Evolutionary conservation across 53 echinoderm and acorn worm species (phyloP), one percentile per base, ranked within the genome.

Genomic region (Echinometra lucunter): DNA sequence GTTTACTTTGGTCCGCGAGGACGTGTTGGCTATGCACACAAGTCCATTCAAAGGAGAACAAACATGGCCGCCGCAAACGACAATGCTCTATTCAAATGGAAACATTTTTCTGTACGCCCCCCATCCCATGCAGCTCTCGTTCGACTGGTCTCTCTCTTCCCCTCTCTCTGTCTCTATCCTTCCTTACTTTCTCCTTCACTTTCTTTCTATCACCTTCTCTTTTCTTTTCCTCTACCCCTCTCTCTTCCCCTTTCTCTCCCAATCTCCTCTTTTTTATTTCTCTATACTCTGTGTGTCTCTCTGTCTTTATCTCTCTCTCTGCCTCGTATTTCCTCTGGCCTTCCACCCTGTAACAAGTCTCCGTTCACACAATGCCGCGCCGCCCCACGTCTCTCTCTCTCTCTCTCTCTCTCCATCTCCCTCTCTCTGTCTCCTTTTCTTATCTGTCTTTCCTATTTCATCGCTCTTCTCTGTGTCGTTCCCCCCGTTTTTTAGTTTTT

Each of bases 1-100:
- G 78, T 78, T 78, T 78, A 78, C 78, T 78, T 78, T 40, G 38
- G 78, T 78, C 78, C 38, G 78, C 78, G 23, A 78, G 78, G 42
- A 78, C 78, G 78, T 78, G 78, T 78, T 78, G 78, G 78, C 78
- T 78, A 38, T 78, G 78, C 78, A 78, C 42, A 78, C 78, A 78
- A 78, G n/a, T 78, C 78, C 42, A 40, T 78, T 72, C 78, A 78
- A 6, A 19, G 78, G 6, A 78, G 78, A 78, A 42, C 78, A 78
- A 78, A 78, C 42, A 42, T 78, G 78, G 78, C 78, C 78, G 78
- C 78, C 78, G 78, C 78, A 78, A n/a, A 18, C 78, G 7, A 78
- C 78, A 78, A 78, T 78, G 38, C 78, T 5, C 38, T 78, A 78
- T 42, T 78, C 78, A 78, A 78, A 78, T 78, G 42, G 78, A 78